Percentiles rank a stretch among this genome's conserved stretches.
Evolutionary conservation across 2,797 vertebrate species (phyloP).

Genomic region (Crax fasciolata): DNA sequence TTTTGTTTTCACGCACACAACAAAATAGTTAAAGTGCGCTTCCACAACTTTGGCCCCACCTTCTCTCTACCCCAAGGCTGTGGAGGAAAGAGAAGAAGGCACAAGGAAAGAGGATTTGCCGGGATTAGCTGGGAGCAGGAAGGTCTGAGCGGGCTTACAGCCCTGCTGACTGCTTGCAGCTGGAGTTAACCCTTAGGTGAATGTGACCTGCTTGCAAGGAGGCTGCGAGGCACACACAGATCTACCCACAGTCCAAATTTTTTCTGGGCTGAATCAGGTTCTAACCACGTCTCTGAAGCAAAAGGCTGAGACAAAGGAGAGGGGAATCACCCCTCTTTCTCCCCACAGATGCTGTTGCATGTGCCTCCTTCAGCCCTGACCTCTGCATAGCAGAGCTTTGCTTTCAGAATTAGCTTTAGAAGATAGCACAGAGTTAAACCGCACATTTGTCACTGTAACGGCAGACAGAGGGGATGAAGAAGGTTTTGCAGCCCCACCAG

Average conservation of each 20-base stretch:
- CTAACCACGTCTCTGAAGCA: not conserved
- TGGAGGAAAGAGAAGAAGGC: not conserved
- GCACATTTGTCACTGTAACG: accelerated
- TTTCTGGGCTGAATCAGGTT: not conserved
- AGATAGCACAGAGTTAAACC: not conserved
- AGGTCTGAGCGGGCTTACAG: slow-evolving; percentile 17
- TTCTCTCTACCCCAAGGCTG: not conserved
- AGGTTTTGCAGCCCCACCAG: not conserved
- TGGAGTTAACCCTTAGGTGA: not conserved
- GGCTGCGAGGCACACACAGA: accelerated
- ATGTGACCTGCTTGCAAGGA: accelerated
- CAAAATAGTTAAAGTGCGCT: not conserved
- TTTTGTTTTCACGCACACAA: not conserved
- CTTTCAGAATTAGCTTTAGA: not conserved
- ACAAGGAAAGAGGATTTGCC: slow-evolving; percentile 49
- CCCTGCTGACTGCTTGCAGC: not conserved
- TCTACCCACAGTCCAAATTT: not conserved
- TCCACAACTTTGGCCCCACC: not conserved
- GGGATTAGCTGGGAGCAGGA: slow-evolving; percentile 38
- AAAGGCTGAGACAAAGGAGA: not conserved
- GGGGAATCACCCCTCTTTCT: not conserved
- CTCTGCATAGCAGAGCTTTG: not conserved
- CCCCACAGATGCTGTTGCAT: accelerated
- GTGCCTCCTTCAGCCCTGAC: not conserved
- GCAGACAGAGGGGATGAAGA: not conserved